phyloP scores from a whole-genome alignment of 2,888 invertebrate species.

The Xestobium rufovillosum region DNA sequence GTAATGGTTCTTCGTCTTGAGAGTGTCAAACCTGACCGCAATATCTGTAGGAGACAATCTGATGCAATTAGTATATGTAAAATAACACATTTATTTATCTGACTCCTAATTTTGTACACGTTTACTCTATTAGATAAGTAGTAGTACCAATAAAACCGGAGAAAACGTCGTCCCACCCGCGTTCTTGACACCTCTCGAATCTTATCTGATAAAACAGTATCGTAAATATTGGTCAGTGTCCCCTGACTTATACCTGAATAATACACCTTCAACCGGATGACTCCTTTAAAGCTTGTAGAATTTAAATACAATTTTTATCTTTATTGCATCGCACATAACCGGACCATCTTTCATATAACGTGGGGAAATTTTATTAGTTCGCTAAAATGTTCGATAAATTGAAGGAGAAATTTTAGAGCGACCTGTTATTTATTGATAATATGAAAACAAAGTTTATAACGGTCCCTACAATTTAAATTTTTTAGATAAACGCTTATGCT shows the following conservation, averaged over 20 bases:
- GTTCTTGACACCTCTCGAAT: conserved; percentile 30
- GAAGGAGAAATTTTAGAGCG: too few species aligned
- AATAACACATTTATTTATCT: conserved; percentile 31
- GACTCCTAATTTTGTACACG: conserved; percentile 33
- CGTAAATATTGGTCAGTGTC: conserved; percentile 30
- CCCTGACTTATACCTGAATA: background rate
- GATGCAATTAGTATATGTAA: conserved; percentile 22
- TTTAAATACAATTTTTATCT: background rate
- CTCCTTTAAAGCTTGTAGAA: background rate
- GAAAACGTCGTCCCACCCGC: conserved; percentile 34
- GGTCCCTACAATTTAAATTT: too few species aligned
- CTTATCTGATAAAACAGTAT: conserved; percentile 33
- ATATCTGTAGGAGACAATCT: too few species aligned
- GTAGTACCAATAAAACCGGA: conserved; percentile 32
- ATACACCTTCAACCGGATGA: background rate
- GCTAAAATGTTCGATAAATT: too few species aligned
- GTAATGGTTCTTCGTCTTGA: too few species aligned
- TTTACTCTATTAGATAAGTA: conserved; percentile 30
- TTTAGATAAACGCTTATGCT: too few species aligned
- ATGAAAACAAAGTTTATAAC: too few species aligned
- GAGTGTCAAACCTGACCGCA: conserved; percentile 3
- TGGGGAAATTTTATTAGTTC: too few species aligned
- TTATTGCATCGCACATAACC: too few species aligned
- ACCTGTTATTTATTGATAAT: too few species aligned
- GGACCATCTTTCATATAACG: too few species aligned